Base-by-base conservation (phyloP, 2,113 vertebrate species). In the Tenebrosternarchus preto region DNA sequence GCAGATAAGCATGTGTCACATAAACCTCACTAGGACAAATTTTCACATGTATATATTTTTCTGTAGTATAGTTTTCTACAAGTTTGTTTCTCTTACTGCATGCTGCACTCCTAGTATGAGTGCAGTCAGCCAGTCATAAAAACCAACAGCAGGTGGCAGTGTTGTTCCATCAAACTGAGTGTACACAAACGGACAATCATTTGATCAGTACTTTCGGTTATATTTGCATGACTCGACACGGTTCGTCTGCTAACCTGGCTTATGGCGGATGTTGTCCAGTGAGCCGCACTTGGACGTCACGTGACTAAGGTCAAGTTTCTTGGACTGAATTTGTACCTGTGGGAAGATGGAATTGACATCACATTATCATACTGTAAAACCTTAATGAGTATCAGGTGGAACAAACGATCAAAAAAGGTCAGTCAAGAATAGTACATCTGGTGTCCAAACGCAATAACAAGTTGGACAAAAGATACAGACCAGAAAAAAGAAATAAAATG, bases 271-370 rank as follows among this genome's bases (percentile, higher is more conserved):
- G 83, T 99, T 99, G 93, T 95, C 96, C 85, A 99, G 91, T 0
- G 98, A 99, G 81, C 98, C 98, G 87, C 98, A 99, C 89, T 99
- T 99, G 67, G 98, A 99, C 86, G 97, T 98, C 88, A 99, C 95
- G 4, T 99, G 97, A 90, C 98, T 99, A 89, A 99, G 85, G 84
- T 99, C 96, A 2, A 99, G 98, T 94, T 98, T 99, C 96, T 99
- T 99, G 80, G 94, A 96, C 88, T 97, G 95, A 73, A 99, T 99
- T 73, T 96, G 95, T 76, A 99, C 91, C 97, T 99, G 89, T 85
- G 8, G n/a, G 57, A 27, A 25, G n/a, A 67, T 1, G 33, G 31
- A 74, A 7, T 1, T 25, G 16, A 71, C 22, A 33, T 39, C 0
- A 75, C n/a, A n/a, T n/a, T n/a, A n/a, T n/a, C n/a, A n/a, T n/a